A percentile compares a stretch with the other conserved stretches of the same genome.
Evolutionary conservation across 1,140 invertebrate species (phyloP).

Genomic region (Hormaphis cornu): DNA sequence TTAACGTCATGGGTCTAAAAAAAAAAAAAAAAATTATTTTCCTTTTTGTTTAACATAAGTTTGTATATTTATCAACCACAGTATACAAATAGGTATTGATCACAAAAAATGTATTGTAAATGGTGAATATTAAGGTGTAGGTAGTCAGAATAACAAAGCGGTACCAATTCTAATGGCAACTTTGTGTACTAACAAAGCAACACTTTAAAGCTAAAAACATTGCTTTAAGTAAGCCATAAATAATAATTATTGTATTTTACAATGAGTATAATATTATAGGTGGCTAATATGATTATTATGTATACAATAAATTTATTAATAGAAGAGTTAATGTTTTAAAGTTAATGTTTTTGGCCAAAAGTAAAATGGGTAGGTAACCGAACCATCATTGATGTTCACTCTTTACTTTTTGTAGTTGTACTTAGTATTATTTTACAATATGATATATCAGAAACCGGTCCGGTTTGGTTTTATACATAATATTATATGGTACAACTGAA

Average conservation of each 20-base stretch:
- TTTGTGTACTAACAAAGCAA: not conserved
- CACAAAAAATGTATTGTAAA: conserved; percentile 7
- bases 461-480: no score
- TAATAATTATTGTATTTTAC: not conserved
- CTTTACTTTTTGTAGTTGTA: not conserved
- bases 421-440: not conserved
- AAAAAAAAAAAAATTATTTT: not conserved
- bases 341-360: not conserved
- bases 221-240: not conserved
- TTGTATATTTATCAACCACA: conserved; percentile 16
- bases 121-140: not conserved
- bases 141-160: not conserved
- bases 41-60: not conserved
- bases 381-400: not conserved
- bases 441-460: no score
- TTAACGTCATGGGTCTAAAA: not conserved
- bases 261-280: not conserved
- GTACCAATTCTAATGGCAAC: not conserved
- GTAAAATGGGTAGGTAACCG: not conserved
- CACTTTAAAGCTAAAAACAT: conserved; percentile 10
- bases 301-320: not conserved
- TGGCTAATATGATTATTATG: not conserved
- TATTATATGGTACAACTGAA: not conserved
- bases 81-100: not conserved
- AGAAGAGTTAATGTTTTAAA: not conserved